Evolutionary conservation across 1,140 invertebrate genomes (phyloP), one percentile per base, ranked within the genome.

Genomic region (Ptiloglossa arizonensis): DNA sequence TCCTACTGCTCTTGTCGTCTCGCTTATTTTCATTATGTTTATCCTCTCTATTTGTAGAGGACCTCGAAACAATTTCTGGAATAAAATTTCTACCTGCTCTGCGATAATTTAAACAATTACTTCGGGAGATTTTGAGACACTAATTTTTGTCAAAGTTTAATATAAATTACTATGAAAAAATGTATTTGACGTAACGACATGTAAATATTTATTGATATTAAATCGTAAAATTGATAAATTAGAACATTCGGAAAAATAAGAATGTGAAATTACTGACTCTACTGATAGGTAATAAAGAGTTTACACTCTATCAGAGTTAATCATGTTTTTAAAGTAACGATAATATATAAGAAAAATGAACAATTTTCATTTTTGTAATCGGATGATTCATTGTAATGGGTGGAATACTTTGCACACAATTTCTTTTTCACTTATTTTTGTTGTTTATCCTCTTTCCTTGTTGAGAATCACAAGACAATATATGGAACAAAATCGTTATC

Each of bases 241-340:
- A 13, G 67, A 48, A 77, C n/a, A 32, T 15, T 52, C 17, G 48
- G 32, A 56, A 50, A 41, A 41, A 35, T 17, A 50, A 57, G 35
- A 60, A 60, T 22, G 9, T 41, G 41, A 52, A n/a, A 52, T 62
- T 19, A 41, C 44, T 38, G 56, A 77, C 27, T 62, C 24, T 67
- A 27, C 44, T 68, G 66, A 35, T 70, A 77, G 68, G 48, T 77
- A 70, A 46, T 62, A 9, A 77, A 52, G 41, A 5, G 19, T 22
- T 80, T 88, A 71, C 87, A 88, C 89, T 90, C 87, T 85, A 90
- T 90, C 89, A 90, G 89, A 90, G 88, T 89, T 79, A 69, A 62
- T 83, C n/a, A 70, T 89, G 88, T 89, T 88, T 89, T 89, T 73
- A 52, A 79, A 69, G 17, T 80, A 87, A 57, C 27, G 29, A 29